Percentiles rank a stretch among this genome's conserved stretches.
Conservation (phyloP, 2,797 vertebrate species). For the Brotula barbata region DNA sequence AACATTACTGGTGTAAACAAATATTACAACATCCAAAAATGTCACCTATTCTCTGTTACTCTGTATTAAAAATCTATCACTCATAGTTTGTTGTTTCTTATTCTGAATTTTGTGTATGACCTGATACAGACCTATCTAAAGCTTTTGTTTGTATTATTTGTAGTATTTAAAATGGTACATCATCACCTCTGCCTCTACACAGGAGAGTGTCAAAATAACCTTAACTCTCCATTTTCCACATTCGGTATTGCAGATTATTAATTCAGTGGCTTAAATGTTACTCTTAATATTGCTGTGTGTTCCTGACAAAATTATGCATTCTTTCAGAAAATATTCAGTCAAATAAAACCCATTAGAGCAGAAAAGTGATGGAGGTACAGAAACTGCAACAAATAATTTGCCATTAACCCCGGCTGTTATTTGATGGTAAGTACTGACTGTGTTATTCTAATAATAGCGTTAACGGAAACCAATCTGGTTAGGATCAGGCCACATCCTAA, state of each 20-base stretch:
- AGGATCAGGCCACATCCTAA: constrained; percentile 51
- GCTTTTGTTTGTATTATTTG: too few relatives aligned
- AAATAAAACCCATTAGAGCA: constrained; percentile 80
- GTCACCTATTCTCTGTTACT: too few relatives aligned
- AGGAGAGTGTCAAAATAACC: constrained; percentile 28
- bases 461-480: constrained; percentile 68
- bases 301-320: constrained; percentile 71
- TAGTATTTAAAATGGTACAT: constrained; percentile 1
- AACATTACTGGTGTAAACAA: too few relatives aligned
- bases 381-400: constrained; percentile 76
- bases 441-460: constrained; percentile 69
- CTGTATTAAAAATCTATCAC: too few relatives aligned
- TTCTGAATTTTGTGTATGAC: too few relatives aligned
- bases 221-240: constrained; percentile 55
- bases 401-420: constrained; percentile 79
- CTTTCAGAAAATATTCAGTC: constrained; percentile 68
- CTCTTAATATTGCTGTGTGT: constrained; percentile 73
- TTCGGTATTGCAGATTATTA: constrained; percentile 60
- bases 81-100: too few relatives aligned
- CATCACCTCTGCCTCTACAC: constrained; percentile 17
- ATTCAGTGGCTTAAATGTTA: constrained; percentile 68
- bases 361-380: constrained; percentile 70
- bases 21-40: too few relatives aligned
- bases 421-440: constrained; percentile 75
- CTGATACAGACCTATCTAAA: too few relatives aligned